A percentile compares a stretch with the other conserved stretches of the same genome.
phyloP scores from a whole-genome alignment of 2,888 invertebrate species.

The Cheilosia pagana region DNA sequence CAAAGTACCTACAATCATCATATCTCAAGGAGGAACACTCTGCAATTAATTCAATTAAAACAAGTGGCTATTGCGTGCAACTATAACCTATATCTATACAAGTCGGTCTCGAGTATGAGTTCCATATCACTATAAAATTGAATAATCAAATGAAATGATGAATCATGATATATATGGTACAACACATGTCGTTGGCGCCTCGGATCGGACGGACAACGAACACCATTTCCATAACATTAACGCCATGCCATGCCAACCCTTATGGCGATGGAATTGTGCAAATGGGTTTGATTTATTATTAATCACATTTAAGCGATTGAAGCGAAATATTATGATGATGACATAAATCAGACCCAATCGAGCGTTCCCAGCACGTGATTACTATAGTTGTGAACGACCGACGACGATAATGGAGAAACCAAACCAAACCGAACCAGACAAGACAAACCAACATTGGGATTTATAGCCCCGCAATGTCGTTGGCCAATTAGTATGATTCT shows the following conservation, averaged over 20 bases:
- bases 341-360: slow-evolving; percentile 62
- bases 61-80: background rate
- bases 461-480: slow-evolving; percentile 36
- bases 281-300: slow-evolving; percentile 52
- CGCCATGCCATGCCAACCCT: slow-evolving; percentile 53
- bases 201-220: too few species aligned
- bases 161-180: slow-evolving; percentile 22
- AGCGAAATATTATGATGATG: slow-evolving; percentile 53
- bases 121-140: background rate
- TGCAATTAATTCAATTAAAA: slow-evolving; percentile 59
- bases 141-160: slow-evolving; percentile 16
- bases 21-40: slow-evolving; percentile 16
- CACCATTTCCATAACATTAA: slow-evolving; percentile 49
- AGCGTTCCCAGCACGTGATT: slow-evolving; percentile 55
- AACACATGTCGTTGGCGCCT: slow-evolving; percentile 44
- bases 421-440: slow-evolving; percentile 22
- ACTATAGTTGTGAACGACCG: background rate
- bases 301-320: slow-evolving; percentile 58
- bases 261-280: slow-evolving; percentile 39
- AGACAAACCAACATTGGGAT: slow-evolving; percentile 17
- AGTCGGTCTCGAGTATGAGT: slow-evolving; percentile 12
- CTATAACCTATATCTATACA: background rate
- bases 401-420: slow-evolving; percentile 5
- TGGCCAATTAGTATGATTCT: slow-evolving; percentile 61
- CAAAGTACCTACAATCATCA: background rate